Evolutionary conservation across 2,113 vertebrate species (phyloP).

Genomic region (Copsychus sechellarum): DNA sequence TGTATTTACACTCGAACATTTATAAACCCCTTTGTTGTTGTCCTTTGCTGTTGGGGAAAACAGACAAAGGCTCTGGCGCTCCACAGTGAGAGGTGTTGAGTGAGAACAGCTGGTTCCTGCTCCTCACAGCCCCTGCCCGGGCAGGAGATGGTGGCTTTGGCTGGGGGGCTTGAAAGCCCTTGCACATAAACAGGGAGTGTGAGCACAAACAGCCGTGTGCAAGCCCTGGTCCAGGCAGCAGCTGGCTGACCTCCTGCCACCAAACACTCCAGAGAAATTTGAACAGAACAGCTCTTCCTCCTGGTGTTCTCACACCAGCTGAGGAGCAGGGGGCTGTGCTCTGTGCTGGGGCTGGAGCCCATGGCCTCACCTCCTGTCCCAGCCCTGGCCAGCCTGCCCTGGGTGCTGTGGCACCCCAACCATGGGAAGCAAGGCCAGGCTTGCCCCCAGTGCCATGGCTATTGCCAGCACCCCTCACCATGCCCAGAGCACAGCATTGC

Average conservation of each 20-base stretch:
- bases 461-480: accelerated
- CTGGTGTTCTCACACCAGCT: accelerated
- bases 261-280: accelerated
- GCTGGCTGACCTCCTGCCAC: accelerated
- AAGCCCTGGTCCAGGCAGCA: accelerated
- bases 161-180: background rate
- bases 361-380: background rate
- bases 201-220: background rate
- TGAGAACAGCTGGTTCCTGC: accelerated
- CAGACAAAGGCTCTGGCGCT: accelerated
- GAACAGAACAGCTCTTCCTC: accelerated
- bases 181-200: accelerated
- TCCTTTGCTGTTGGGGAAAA: background rate
- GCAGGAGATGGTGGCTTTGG: background rate
- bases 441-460: background rate
- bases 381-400: background rate
- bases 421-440: accelerated
- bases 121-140: accelerated
- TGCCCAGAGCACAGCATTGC: background rate
- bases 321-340: background rate
- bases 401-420: background rate
- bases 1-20: accelerated
- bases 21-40: background rate
- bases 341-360: background rate
- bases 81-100: accelerated